Evolutionary conservation across 1,140 invertebrate genomes (phyloP).

Genomic region (Rhagoletis pomonella): DNA sequence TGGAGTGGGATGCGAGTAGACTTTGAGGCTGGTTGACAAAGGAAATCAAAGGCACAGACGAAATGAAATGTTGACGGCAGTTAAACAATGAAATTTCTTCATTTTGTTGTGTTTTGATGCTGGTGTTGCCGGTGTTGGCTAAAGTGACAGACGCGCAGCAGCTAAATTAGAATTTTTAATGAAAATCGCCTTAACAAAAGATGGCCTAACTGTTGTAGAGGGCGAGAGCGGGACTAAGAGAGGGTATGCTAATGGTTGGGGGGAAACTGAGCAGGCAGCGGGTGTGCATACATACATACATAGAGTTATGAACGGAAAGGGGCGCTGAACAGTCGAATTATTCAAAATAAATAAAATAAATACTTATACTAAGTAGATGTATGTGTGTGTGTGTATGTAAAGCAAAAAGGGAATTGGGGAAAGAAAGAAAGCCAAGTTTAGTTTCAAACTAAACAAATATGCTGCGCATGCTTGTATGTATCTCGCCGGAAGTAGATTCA

Average conservation of each 20-base stretch:
- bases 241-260: neutral
- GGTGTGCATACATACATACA: too few relatives aligned
- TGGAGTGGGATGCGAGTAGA: neutral
- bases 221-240: neutral
- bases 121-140: constrained; percentile 29
- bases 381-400: too few relatives aligned
- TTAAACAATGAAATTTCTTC: constrained; percentile 52
- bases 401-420: neutral
- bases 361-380: too few relatives aligned
- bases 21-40: constrained; percentile 47
- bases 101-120: constrained; percentile 31
- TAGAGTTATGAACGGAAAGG: neutral
- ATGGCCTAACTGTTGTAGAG: neutral
- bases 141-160: constrained; percentile 49
- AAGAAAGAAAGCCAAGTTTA: neutral
- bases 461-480: neutral
- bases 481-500: neutral
- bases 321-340: neutral
- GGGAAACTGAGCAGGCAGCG: neutral
- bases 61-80: constrained; percentile 50
- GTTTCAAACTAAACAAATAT: neutral
- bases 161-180: constrained; percentile 52
- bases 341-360: neutral
- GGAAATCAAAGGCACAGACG: constrained; percentile 51
- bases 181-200: constrained; percentile 51